A percentile compares a stretch with the other conserved stretches of the same genome.
Evolutionary conservation across 2,113 vertebrate species (phyloP).

Genomic region (Cettia cetti): DNA sequence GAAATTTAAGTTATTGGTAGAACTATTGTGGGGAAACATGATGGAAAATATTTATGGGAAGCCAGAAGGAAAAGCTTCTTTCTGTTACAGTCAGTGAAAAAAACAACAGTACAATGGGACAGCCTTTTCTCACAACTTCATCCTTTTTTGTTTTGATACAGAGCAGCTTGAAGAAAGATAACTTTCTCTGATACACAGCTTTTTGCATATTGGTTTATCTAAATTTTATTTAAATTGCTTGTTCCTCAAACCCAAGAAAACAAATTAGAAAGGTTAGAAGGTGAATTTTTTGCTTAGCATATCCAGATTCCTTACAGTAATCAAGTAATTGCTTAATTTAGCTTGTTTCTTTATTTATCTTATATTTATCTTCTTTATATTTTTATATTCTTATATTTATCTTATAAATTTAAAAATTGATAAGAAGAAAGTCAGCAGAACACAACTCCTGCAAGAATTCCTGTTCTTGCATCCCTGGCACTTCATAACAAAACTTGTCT

Average conservation of each 20-base stretch:
- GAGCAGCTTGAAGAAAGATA: neutral
- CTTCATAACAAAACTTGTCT: neutral
- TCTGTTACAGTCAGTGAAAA: neutral
- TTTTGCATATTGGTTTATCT: neutral
- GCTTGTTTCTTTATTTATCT: too few relatives aligned
- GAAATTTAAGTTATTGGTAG: neutral
- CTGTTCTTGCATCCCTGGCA: neutral
- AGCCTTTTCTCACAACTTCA: neutral
- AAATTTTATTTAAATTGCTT: neutral
- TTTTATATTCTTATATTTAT: too few relatives aligned
- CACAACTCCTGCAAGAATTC: neutral
- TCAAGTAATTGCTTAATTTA: neutral
- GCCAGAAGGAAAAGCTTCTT: neutral
- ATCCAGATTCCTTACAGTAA: neutral
- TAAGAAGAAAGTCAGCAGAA: neutral
- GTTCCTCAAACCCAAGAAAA: neutral
- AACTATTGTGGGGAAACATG: neutral
- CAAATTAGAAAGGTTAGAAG: neutral
- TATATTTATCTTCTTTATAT: too few relatives aligned
- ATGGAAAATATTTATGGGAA: neutral
- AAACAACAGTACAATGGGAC: neutral
- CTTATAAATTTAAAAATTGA: neutral
- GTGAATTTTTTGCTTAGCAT: neutral
- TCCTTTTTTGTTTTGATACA: neutral
- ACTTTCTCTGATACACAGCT: neutral